Evolutionary conservation across 1,140 invertebrate genomes (phyloP).

Genomic region (Alviniconcha marisindica): DNA sequence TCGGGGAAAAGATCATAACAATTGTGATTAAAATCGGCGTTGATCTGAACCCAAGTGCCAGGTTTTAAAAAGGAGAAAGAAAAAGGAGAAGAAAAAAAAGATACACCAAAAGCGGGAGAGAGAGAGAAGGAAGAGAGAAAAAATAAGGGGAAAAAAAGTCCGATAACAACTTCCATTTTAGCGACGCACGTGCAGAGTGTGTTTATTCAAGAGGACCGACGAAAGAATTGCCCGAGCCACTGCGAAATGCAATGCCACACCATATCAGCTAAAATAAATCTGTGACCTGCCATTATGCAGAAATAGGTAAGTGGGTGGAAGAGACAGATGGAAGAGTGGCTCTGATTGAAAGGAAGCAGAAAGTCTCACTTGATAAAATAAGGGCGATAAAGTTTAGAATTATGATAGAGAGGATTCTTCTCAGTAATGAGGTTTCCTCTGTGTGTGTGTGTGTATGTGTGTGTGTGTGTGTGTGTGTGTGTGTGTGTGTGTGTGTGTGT

Average conservation of each 20-base stretch:
- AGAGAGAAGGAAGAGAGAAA: too few relatives aligned
- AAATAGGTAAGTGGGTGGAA: background rate
- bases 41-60: background rate
- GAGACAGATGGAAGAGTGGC: background rate
- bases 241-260: background rate
- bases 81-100: too few relatives aligned
- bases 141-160: background rate
- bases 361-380: too few relatives aligned
- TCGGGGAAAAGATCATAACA: too few relatives aligned
- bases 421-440: too few relatives aligned
- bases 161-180: conserved; percentile 22
- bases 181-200: conserved; percentile 19
- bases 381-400: too few relatives aligned
- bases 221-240: too few relatives aligned
- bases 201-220: conserved; percentile 25
- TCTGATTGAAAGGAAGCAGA: too few relatives aligned
- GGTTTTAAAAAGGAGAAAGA: background rate
- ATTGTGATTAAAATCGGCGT: background rate
- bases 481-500: conserved; percentile 10
- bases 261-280: conserved; percentile 8
- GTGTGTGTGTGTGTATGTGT: conserved; percentile 22
- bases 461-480: conserved; percentile 13
- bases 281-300: background rate
- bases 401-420: too few relatives aligned
- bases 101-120: too few relatives aligned